Percentiles rank a stretch among this genome's conserved stretches.
phyloP scores from a whole-genome alignment of 2,797 vertebrate species.

The Valencia hispanica region DNA sequence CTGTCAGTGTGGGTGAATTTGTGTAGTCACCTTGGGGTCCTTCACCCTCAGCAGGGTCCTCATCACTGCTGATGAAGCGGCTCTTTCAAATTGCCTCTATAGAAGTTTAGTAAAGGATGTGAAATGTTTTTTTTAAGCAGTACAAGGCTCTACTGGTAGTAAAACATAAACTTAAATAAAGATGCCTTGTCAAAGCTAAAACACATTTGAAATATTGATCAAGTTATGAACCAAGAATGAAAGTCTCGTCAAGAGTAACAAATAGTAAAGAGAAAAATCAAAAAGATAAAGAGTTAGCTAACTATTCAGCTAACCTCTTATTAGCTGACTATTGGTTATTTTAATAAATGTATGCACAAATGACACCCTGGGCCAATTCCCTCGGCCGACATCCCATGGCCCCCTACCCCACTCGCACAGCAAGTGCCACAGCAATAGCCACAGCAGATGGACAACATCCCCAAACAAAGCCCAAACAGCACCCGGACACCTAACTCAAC shows the following conservation, averaged over 20 bases:
- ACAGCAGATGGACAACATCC: no score
- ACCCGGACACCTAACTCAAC: no score
- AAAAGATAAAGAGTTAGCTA: background rate
- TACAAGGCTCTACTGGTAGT: background rate
- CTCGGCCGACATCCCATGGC: no score
- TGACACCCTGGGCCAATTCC: no score
- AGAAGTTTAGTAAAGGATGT: background rate
- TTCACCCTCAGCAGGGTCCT: constrained; percentile 9
- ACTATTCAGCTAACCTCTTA: no score
- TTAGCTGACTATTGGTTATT: no score
- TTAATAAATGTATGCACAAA: no score
- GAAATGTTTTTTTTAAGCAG: background rate
- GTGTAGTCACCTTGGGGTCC: constrained; percentile 9
- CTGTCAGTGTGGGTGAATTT: constrained; percentile 16
- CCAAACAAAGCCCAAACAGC: no score
- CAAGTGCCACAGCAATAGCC: no score
- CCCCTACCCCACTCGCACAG: no score
- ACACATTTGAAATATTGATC: background rate
- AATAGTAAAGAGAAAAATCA: background rate
- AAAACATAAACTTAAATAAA: background rate
- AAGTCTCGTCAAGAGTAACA: background rate
- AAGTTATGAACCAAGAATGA: background rate
- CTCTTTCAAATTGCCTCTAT: background rate
- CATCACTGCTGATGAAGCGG: background rate
- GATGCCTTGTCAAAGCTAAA: background rate